Percentiles rank a stretch among this genome's conserved stretches.
These are phyloP conservation scores for Dendrolimus houi DNA, from an alignment of 2,888 invertebrate genomes.

Conservation along the genomic window DNA sequence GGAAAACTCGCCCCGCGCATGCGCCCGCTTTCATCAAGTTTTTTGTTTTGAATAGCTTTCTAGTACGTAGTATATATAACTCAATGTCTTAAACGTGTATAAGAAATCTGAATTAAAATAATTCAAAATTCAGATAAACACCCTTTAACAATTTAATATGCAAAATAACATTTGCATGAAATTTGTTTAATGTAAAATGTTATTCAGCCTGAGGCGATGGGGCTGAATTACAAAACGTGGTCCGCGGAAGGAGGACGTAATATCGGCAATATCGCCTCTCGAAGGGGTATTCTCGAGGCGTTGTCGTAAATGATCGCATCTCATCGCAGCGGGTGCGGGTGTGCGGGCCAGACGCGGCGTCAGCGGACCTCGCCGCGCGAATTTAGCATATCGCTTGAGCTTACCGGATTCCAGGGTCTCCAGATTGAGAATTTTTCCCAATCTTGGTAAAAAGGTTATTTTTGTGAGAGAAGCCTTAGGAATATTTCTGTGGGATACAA, in stretches of 20 bases:
- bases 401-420: slow-evolving; percentile 20
- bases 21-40: too few species aligned
- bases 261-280: slow-evolving; percentile 49
- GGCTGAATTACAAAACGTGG: slow-evolving; percentile 48
- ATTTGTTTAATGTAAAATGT: slow-evolving; percentile 36
- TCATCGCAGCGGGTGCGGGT: slow-evolving; percentile 29
- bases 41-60: too few species aligned
- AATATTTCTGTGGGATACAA: too few species aligned
- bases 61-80: too few species aligned
- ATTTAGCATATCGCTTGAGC: slow-evolving; percentile 62
- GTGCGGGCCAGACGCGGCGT: slow-evolving; percentile 51
- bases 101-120: neutral
- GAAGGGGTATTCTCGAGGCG: slow-evolving; percentile 41
- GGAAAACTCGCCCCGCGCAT: too few species aligned
- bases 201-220: slow-evolving; percentile 41
- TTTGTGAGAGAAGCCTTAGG: too few species aligned
- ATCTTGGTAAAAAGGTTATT: too few species aligned
- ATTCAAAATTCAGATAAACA: slow-evolving; percentile 9
- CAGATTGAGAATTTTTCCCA: too few species aligned
- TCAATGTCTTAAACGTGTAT: neutral
- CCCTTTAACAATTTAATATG: slow-evolving; percentile 26
- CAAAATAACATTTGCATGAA: slow-evolving; percentile 44
- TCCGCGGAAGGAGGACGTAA: slow-evolving; percentile 39
- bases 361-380: slow-evolving; percentile 44
- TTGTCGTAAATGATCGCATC: slow-evolving; percentile 64